phyloP scores from a whole-genome alignment of 1,140 invertebrate genomes.

The Danaus melanippus region DNA sequence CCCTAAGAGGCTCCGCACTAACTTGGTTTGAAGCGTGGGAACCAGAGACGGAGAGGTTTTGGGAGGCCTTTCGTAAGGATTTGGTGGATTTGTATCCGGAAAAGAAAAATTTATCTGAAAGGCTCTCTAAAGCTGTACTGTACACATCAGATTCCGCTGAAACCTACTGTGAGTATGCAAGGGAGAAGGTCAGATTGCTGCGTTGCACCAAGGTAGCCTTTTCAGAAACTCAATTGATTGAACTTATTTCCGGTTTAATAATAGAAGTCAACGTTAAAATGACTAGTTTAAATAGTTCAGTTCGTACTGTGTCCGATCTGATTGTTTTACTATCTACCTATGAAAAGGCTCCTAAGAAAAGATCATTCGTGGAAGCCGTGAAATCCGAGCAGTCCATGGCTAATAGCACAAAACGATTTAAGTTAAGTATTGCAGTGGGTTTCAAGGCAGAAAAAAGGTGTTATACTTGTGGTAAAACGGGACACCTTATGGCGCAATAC shows the following conservation, averaged over 20 bases:
- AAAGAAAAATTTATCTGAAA: constrained; percentile 24
- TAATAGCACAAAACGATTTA: constrained; percentile 17
- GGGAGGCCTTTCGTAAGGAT: constrained; percentile 14
- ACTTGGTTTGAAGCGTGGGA: constrained; percentile 28
- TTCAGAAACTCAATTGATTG: constrained; percentile 20
- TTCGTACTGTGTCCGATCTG: constrained; percentile 18
- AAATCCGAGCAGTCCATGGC: too few relatives aligned
- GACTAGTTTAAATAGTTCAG: constrained; percentile 25
- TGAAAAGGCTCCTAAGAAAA: constrained; percentile 2
- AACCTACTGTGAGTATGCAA: constrained; percentile 18
- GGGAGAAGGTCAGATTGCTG: constrained; percentile 24
- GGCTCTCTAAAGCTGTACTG: constrained; percentile 17
- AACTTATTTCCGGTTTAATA: constrained; percentile 28
- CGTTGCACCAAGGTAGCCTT: constrained; percentile 24
- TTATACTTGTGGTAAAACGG: too few relatives aligned
- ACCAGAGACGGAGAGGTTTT: constrained; percentile 14
- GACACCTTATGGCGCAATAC: background rate
- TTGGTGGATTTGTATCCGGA: constrained; percentile 17
- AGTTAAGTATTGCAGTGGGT: background rate
- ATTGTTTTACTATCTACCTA: constrained; percentile 19
- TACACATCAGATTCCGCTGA: constrained; percentile 19
- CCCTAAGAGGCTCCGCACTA: constrained; percentile 26
- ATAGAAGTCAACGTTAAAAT: constrained; percentile 22
- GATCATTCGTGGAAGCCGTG: too few relatives aligned
- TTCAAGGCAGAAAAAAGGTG: too few relatives aligned